Evolutionary conservation across 23 tunicate species (phyloP).

Genomic region (Ciona savignyi): DNA sequence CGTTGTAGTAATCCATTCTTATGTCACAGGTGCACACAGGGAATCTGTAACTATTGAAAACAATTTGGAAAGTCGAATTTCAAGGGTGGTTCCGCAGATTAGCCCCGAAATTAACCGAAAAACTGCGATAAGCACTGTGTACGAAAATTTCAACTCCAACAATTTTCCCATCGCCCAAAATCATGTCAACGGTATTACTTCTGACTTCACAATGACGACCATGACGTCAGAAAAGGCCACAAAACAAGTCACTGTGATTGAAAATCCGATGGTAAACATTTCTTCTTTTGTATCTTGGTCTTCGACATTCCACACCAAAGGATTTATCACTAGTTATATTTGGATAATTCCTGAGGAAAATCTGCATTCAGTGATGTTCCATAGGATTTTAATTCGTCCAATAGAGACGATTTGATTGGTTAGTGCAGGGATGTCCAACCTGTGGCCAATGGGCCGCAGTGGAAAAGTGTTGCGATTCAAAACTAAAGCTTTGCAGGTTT

Average conservation of each 20-base stretch:
- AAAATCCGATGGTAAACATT: neutral
- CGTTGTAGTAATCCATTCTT: no score
- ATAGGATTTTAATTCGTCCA: no score
- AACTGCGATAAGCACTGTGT: neutral
- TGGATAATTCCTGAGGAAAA: no score
- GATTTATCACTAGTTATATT: no score
- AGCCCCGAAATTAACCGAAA: neutral
- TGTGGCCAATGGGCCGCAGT: no score
- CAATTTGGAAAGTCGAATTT: neutral
- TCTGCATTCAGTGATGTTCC: no score
- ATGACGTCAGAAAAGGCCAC: neutral
- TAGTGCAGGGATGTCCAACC: no score
- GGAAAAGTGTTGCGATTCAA: no score
- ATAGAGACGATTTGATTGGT: no score
- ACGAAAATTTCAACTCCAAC: neutral
- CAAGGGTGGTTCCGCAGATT: neutral
- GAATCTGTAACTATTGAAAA: no score
- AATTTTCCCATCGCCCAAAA: neutral
- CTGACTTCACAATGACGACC: neutral
- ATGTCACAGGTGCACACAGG: neutral
- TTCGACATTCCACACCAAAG: no score
- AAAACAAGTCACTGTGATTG: neutral
- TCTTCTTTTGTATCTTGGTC: neutral
- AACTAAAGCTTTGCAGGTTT: no score
- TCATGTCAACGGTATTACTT: neutral